phyloP scores from a whole-genome alignment of 2,888 invertebrate species.

The Panzeria rudis region DNA sequence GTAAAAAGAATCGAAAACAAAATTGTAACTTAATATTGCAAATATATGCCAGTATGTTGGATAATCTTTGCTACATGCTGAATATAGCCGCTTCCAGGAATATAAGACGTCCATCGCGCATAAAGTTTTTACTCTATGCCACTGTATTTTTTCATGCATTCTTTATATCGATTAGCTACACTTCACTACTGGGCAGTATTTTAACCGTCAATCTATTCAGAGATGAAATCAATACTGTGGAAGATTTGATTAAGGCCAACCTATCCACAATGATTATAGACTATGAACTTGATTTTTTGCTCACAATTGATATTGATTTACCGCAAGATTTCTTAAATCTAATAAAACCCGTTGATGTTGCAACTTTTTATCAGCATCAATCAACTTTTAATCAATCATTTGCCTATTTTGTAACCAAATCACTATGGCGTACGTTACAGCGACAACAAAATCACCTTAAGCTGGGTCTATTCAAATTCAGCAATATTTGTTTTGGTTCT shows the following conservation, averaged over 20 bases:
- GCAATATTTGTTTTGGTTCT: slow-evolving; percentile 53
- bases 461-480: slow-evolving; percentile 67
- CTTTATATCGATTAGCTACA: slow-evolving; percentile 77
- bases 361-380: slow-evolving; percentile 74
- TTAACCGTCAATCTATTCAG: slow-evolving; percentile 78
- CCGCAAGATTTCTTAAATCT: slow-evolving; percentile 73
- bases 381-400: slow-evolving; percentile 75
- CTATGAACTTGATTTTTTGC: slow-evolving; percentile 77
- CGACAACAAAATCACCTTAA: slow-evolving; percentile 76
- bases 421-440: slow-evolving; percentile 77
- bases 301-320: slow-evolving; percentile 47
- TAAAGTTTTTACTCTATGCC: slow-evolving; percentile 72
- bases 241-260: slow-evolving; percentile 76
- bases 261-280: slow-evolving; percentile 79
- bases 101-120: slow-evolving; percentile 53
- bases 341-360: slow-evolving; percentile 74
- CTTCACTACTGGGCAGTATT: slow-evolving; percentile 78
- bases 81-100: slow-evolving; percentile 72
- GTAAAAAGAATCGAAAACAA: not conserved
- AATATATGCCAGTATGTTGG: slow-evolving; percentile 41
- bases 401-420: slow-evolving; percentile 78
- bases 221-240: slow-evolving; percentile 78
- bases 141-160: slow-evolving; percentile 78
- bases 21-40: not conserved
- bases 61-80: slow-evolving; percentile 75